Evolutionary conservation across 2,797 vertebrate species (phyloP).

Genomic region (Lacerta bilineata): DNA sequence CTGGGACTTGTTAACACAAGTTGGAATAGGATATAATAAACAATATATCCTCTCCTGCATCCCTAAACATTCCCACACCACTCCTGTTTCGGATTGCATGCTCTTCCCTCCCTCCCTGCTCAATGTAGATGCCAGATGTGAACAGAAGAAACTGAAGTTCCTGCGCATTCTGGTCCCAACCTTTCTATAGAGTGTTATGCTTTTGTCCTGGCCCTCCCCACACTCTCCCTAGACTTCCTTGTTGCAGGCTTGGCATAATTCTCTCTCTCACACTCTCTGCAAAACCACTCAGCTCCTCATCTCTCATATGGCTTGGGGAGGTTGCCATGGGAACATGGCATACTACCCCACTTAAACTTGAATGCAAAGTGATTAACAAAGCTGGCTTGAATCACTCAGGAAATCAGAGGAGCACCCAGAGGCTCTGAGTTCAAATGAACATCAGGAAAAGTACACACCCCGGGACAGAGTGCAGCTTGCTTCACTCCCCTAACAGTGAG

Average conservation of each 20-base stretch:
- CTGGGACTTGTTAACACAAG: too few species aligned
- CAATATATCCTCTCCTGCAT: too few species aligned
- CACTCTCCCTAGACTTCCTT: background rate
- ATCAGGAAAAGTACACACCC: slow-evolving; percentile 10
- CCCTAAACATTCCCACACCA: too few species aligned
- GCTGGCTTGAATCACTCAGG: slow-evolving; percentile 39
- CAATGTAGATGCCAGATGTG: background rate
- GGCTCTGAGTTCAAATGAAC: slow-evolving; percentile 20
- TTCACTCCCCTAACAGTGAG: background rate
- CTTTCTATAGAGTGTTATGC: background rate
- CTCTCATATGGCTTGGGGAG: slow-evolving; percentile 54
- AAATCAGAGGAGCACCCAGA: slow-evolving; percentile 15
- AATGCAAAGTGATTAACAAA: slow-evolving; percentile 40
- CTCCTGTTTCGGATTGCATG: background rate
- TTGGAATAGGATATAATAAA: too few species aligned
- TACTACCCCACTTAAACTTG: slow-evolving; percentile 53
- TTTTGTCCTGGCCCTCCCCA: background rate
- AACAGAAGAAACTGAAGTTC: background rate
- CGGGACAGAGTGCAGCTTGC: background rate
- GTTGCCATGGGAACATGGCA: slow-evolving; percentile 70
- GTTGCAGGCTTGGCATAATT: slow-evolving; percentile 3
- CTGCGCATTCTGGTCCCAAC: background rate
- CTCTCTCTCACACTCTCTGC: background rate
- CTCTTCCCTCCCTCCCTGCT: background rate
- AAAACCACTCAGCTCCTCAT: slow-evolving; percentile 11